phyloP scores from a whole-genome alignment of 1,140 invertebrate genomes.

The Drosophila truncata region DNA sequence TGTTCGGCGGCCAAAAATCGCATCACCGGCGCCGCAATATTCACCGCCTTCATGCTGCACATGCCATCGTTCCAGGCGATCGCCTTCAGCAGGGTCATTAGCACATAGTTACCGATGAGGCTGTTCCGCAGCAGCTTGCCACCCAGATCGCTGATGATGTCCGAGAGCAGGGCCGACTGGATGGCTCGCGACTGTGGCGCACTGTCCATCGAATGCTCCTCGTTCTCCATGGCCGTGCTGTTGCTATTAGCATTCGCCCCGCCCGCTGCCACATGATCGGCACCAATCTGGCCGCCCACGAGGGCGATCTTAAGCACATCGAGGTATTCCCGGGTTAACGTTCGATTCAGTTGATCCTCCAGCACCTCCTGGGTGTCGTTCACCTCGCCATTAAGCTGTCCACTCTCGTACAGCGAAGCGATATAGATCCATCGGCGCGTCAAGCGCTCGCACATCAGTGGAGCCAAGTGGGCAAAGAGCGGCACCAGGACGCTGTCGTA shows the following conservation, averaged over 20 bases:
- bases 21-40: conserved; percentile 89
- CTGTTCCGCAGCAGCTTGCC: conserved; percentile 88
- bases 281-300: conserved; percentile 85
- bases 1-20: conserved; percentile 87
- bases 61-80: conserved; percentile 94
- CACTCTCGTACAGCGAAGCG: conserved; percentile 90
- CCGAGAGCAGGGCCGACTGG: conserved; percentile 86
- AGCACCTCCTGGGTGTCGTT: conserved; percentile 94
- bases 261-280: conserved; percentile 71
- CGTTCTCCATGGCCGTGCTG: conserved; percentile 89
- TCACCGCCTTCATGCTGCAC: conserved; percentile 91
- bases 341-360: conserved; percentile 94
- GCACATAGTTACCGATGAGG: conserved; percentile 89
- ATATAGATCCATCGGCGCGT: conserved; percentile 93
- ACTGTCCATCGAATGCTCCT: conserved; percentile 88
- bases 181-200: conserved; percentile 87
- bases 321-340: conserved; percentile 94
- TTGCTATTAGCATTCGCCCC: conserved; percentile 78
- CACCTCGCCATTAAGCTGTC: conserved; percentile 92
- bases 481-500: conserved; percentile 92
- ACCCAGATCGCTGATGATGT: conserved; percentile 91
- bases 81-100: conserved; percentile 89
- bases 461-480: conserved; percentile 90
- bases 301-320: conserved; percentile 91
- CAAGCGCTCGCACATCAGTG: conserved; percentile 92